Conservation (phyloP, 2,888 invertebrate species). For the Drosophila tripunctata region DNA sequence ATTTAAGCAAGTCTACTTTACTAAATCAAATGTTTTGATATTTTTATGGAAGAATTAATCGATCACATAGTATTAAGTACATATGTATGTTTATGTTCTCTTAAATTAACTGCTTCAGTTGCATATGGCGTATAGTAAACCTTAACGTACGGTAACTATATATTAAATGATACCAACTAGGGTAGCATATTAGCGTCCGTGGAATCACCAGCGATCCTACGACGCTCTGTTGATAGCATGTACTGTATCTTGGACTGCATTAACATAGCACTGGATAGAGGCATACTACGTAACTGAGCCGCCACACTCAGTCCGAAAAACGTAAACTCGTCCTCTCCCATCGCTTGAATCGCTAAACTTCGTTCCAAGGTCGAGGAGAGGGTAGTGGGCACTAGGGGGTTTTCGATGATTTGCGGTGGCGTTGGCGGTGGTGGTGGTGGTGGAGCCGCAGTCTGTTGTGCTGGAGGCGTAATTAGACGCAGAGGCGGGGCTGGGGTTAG, state of each 20-base stretch:
- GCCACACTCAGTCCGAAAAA: constrained; percentile 65
- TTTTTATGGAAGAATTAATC: too few species aligned
- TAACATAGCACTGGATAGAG: constrained; percentile 57
- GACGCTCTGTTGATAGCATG: constrained; percentile 61
- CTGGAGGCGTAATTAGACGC: constrained; percentile 12
- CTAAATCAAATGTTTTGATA: too few species aligned
- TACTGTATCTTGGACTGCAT: constrained; percentile 69
- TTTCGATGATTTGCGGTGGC: background rate
- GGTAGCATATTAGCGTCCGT: constrained; percentile 15
- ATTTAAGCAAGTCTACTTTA: background rate
- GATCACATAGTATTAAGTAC: too few species aligned
- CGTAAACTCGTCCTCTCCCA: constrained; percentile 63
- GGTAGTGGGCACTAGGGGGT: background rate
- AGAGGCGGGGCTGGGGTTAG: constrained; percentile 22
- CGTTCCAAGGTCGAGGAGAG: constrained; percentile 11
- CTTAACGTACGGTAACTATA: too few species aligned
- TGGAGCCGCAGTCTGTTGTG: too few species aligned
- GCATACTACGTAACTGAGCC: constrained; percentile 66
- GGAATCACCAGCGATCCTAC: constrained; percentile 45
- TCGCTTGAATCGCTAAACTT: background rate
- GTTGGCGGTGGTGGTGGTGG: background rate
- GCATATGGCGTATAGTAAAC: too few species aligned
- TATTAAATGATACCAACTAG: background rate
- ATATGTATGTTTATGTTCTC: too few species aligned
- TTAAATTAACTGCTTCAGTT: too few species aligned